phyloP scores from a whole-genome alignment of 2,113 vertebrate genomes.

The Pangasianodon hypophthalmus region DNA sequence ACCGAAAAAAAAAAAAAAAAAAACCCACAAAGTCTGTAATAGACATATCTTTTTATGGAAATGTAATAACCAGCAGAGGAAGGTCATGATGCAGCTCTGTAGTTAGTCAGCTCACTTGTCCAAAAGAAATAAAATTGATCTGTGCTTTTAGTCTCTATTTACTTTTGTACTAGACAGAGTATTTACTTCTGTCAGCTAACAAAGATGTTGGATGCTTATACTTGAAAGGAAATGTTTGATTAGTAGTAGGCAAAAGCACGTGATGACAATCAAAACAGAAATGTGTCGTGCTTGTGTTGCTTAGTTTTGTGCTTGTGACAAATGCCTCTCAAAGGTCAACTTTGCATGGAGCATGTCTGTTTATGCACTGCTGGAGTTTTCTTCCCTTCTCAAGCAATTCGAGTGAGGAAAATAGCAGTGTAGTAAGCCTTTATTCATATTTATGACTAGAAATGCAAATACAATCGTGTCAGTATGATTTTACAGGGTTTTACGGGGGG shows the following conservation, averaged over 20 bases:
- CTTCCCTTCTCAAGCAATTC: background rate
- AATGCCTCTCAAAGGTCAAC: background rate
- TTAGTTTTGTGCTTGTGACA: background rate
- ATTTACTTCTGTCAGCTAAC: background rate
- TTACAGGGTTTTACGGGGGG: background rate
- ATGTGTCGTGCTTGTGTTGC: background rate
- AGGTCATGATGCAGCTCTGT: background rate
- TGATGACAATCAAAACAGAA: background rate
- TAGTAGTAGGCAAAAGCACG: background rate
- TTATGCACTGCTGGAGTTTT: background rate
- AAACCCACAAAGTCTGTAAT: background rate
- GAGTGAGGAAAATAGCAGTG: background rate
- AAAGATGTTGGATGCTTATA: background rate
- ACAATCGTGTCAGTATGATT: background rate
- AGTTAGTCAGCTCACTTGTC: background rate
- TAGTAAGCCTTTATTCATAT: background rate
- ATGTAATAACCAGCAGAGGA: background rate
- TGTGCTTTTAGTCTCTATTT: background rate
- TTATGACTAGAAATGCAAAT: background rate
- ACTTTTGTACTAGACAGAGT: background rate
- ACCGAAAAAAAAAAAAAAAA: background rate
- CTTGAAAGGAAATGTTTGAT: background rate
- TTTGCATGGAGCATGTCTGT: background rate
- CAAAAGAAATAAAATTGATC: background rate
- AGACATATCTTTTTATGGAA: background rate